Conservation (phyloP, 2,113 vertebrate genomes). For the Indicator indicator region DNA sequence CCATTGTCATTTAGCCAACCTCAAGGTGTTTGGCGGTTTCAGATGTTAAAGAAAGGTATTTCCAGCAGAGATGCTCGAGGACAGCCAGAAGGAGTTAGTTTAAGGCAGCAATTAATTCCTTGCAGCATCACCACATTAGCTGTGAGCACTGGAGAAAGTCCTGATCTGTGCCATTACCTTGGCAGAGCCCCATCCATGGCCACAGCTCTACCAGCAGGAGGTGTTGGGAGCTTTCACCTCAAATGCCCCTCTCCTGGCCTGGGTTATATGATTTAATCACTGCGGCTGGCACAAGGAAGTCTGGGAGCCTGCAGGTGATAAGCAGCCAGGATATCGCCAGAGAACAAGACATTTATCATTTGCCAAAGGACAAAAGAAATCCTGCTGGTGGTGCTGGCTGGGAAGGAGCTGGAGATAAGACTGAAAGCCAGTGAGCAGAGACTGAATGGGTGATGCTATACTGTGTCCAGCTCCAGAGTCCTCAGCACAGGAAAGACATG, state of each 20-base stretch:
- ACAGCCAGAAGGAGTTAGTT: background rate
- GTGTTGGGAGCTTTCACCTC: background rate
- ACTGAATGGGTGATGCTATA: accelerated
- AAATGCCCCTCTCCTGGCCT: background rate
- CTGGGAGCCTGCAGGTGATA: background rate
- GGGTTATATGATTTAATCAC: conserved; percentile 17
- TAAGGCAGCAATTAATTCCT: background rate
- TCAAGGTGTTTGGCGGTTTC: background rate
- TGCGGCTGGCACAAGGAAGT: background rate
- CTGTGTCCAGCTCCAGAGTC: background rate
- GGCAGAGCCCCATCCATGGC: background rate
- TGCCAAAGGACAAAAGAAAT: conserved; percentile 5
- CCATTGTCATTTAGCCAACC: background rate
- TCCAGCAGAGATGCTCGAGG: background rate
- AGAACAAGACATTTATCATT: background rate
- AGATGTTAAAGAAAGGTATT: background rate
- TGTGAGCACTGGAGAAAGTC: background rate
- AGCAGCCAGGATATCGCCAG: background rate
- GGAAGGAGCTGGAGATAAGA: conserved; percentile 9
- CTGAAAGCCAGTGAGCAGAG: background rate
- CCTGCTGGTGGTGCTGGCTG: background rate
- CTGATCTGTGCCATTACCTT: background rate
- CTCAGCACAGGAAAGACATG: background rate
- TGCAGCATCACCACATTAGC: background rate
- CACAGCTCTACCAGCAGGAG: background rate